Evolutionary conservation across 1,140 invertebrate species (phyloP).

Genomic region (Adoxophyes honmai): DNA sequence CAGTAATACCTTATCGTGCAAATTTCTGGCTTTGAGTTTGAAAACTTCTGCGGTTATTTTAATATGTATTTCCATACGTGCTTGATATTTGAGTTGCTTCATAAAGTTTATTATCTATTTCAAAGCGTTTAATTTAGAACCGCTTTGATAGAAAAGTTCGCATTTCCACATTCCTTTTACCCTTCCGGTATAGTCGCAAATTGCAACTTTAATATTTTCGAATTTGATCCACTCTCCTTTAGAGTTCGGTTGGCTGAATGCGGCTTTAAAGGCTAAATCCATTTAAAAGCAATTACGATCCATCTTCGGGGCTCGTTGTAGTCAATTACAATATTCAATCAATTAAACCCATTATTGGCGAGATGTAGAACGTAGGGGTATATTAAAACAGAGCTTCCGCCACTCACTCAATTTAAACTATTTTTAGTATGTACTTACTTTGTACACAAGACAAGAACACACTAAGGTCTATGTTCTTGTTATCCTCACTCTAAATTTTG

Average conservation of each 20-base stretch:
- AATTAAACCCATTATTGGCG: slow-evolving; percentile 5
- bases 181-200: too few relatives aligned
- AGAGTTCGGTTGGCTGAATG: not conserved
- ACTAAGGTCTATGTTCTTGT: too few relatives aligned
- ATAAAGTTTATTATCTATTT: too few relatives aligned
- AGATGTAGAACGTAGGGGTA: not conserved
- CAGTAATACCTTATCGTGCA: slow-evolving; percentile 34
- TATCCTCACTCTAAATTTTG: too few relatives aligned
- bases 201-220: too few relatives aligned
- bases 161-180: too few relatives aligned
- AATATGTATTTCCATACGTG: not conserved
- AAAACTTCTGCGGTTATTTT: slow-evolving; percentile 28
- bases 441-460: too few relatives aligned
- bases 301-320: slow-evolving; percentile 11
- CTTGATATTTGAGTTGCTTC: not conserved
- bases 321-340: slow-evolving; percentile 10
- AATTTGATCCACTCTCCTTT: too few relatives aligned
- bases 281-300: slow-evolving; percentile 12
- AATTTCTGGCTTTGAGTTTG: slow-evolving; percentile 31
- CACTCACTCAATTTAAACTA: not conserved
- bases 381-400: too few relatives aligned
- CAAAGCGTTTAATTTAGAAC: too few relatives aligned
- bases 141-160: too few relatives aligned
- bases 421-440: not conserved
- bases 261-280: slow-evolving; percentile 1